Conservation (phyloP, 2,888 invertebrate genomes). For the Matsumyia berberina region DNA sequence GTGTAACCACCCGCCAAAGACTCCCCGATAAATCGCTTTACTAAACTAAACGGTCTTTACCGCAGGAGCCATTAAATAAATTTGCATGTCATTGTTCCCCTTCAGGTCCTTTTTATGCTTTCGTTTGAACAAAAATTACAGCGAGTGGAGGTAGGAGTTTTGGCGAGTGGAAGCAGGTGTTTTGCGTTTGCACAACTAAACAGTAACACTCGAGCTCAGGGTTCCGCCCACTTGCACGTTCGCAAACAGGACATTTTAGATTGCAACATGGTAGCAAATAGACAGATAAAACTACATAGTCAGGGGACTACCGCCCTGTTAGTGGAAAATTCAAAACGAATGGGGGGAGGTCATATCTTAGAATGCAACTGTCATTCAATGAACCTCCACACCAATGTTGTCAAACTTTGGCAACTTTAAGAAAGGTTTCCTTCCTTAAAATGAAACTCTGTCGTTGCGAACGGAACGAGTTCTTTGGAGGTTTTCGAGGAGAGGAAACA, state of each 20-base stretch:
- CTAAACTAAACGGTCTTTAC: slow-evolving; percentile 64
- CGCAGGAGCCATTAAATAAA: slow-evolving; percentile 60
- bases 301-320: neutral
- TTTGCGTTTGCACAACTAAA: slow-evolving; percentile 35
- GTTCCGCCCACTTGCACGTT: slow-evolving; percentile 37
- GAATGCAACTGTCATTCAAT: slow-evolving; percentile 28
- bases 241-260: slow-evolving; percentile 47
- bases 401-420: slow-evolving; percentile 4
- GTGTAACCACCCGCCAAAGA: neutral
- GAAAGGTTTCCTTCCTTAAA: neutral
- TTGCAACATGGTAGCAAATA: neutral
- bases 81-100: slow-evolving; percentile 61
- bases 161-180: slow-evolving; percentile 31
- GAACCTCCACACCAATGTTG: neutral
- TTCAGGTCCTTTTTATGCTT: slow-evolving; percentile 7
- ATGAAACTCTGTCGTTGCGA: neutral
- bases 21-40: slow-evolving; percentile 30
- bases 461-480: neutral
- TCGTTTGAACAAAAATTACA: slow-evolving; percentile 39
- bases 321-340: slow-evolving; percentile 1
- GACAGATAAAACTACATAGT: neutral
- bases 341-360: neutral
- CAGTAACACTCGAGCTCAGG: slow-evolving; percentile 27
- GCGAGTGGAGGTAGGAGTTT: neutral
- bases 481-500: slow-evolving; percentile 33